These are phyloP conservation scores for Epinephelus cyanopodus DNA, from an alignment of 2,113 vertebrate genomes.

Conservation along the genomic window DNA sequence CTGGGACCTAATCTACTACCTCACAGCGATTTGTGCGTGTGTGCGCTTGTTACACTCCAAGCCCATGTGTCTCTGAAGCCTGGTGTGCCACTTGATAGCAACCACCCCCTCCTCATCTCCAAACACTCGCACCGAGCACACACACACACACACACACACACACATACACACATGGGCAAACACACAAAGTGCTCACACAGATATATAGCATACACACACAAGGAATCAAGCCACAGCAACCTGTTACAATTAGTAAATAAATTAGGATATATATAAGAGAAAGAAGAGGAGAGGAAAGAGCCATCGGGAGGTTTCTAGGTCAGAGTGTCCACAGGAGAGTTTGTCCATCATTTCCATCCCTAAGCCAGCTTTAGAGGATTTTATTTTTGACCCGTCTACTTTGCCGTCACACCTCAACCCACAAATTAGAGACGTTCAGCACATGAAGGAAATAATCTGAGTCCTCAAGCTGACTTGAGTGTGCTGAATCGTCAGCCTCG, in stretches of 20 bases:
- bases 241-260: slow-evolving; percentile 18
- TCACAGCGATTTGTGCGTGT: slow-evolving; percentile 46
- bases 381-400: slow-evolving; percentile 26
- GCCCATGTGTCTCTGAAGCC: slow-evolving; percentile 61
- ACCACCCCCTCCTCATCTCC: slow-evolving; percentile 43
- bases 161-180: slow-evolving; percentile 8
- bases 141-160: slow-evolving; percentile 6
- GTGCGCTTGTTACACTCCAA: slow-evolving; percentile 44
- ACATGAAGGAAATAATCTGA: slow-evolving; percentile 23
- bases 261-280: neutral
- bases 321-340: slow-evolving; percentile 7
- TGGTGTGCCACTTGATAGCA: slow-evolving; percentile 69
- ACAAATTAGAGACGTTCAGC: slow-evolving; percentile 31
- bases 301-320: neutral
- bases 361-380: slow-evolving; percentile 54
- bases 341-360: slow-evolving; percentile 26
- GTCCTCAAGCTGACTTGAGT: neutral
- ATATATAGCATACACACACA: neutral
- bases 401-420: slow-evolving; percentile 33
- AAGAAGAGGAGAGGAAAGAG: neutral
- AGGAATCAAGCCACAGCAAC: neutral
- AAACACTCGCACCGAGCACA: slow-evolving; percentile 30
- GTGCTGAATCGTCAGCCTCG: neutral
- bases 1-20: slow-evolving; percentile 71
- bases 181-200: neutral